phyloP scores from a whole-genome alignment of 2,888 invertebrate species.

The Dynastes tityus region DNA sequence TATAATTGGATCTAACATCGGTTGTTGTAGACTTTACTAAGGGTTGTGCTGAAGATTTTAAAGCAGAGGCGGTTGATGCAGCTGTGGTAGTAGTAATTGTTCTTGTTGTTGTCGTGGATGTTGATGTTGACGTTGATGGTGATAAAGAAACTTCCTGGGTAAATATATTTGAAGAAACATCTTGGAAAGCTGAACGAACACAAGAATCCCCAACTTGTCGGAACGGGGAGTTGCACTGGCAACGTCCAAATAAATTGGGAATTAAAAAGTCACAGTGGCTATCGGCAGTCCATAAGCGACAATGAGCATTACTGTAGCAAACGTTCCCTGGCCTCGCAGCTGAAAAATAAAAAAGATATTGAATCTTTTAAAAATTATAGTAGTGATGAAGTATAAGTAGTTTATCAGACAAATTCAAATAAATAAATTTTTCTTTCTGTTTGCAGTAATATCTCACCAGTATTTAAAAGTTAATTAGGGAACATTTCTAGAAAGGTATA shows the following conservation, averaged over 20 bases:
- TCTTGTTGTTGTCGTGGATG: too few species aligned
- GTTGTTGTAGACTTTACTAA: constrained; percentile 61
- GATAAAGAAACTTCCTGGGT: constrained; percentile 39
- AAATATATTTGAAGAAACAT: constrained; percentile 56
- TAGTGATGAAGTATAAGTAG: background rate
- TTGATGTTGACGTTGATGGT: background rate
- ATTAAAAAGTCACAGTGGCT: constrained; percentile 93
- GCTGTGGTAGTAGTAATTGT: constrained; percentile 54
- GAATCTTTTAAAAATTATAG: too few species aligned
- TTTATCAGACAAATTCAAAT: too few species aligned
- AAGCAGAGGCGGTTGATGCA: background rate
- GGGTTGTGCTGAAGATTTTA: constrained; percentile 53
- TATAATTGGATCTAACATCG: constrained; percentile 61
- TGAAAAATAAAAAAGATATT: constrained; percentile 69
- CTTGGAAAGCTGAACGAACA: constrained; percentile 71
- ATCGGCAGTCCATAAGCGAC: constrained; percentile 86
- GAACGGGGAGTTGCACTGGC: constrained; percentile 83
- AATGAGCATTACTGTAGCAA: constrained; percentile 92
- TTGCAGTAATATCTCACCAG: too few species aligned
- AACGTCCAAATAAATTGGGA: constrained; percentile 90
- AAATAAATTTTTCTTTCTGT: too few species aligned
- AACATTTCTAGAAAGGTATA: too few species aligned
- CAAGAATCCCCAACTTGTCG: constrained; percentile 79
- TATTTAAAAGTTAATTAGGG: too few species aligned
- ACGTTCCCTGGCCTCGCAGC: constrained; percentile 90